Conservation (phyloP, 2,113 vertebrate species). For the Synodontis membranacea region DNA sequence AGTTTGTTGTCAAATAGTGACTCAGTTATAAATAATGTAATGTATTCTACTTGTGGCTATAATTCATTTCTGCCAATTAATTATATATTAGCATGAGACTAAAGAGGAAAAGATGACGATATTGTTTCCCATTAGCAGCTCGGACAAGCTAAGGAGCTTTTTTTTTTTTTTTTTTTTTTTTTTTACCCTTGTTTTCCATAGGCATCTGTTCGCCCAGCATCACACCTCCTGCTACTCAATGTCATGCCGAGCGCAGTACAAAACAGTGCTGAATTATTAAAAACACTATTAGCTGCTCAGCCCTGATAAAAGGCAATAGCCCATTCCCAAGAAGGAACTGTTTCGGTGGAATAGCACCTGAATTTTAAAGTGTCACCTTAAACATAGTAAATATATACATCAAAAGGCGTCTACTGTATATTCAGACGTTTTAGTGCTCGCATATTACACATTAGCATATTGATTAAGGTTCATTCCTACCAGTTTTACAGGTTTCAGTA, state of each 20-base stretch:
- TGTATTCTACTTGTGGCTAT: neutral
- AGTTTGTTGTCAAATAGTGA: neutral
- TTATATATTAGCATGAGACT: neutral
- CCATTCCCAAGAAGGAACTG: no score
- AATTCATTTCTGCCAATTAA: neutral
- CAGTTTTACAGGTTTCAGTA: neutral
- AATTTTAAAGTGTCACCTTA: no score
- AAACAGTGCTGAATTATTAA: slow-evolving; percentile 64
- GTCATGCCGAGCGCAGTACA: slow-evolving; percentile 62
- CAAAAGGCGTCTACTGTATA: neutral
- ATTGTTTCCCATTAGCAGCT: slow-evolving; percentile 12
- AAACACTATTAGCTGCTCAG: slow-evolving; percentile 39
- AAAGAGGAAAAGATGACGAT: neutral
- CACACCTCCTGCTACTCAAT: slow-evolving; percentile 58
- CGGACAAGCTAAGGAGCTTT: slow-evolving; percentile 46
- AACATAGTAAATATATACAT: neutral
- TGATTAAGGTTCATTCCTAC: neutral
- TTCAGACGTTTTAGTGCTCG: neutral
- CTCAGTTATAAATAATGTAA: neutral
- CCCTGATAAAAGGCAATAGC: neutral
- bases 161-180: slow-evolving; percentile 50
- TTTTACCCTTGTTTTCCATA: slow-evolving; percentile 59
- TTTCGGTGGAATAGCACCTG: neutral
- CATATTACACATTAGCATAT: neutral
- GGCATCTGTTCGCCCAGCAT: slow-evolving; percentile 72